Percentiles rank a stretch among this genome's conserved stretches.
Evolutionary conservation across 2,888 invertebrate genomes (phyloP).

Genomic region (Rhorus exstirpatorius): DNA sequence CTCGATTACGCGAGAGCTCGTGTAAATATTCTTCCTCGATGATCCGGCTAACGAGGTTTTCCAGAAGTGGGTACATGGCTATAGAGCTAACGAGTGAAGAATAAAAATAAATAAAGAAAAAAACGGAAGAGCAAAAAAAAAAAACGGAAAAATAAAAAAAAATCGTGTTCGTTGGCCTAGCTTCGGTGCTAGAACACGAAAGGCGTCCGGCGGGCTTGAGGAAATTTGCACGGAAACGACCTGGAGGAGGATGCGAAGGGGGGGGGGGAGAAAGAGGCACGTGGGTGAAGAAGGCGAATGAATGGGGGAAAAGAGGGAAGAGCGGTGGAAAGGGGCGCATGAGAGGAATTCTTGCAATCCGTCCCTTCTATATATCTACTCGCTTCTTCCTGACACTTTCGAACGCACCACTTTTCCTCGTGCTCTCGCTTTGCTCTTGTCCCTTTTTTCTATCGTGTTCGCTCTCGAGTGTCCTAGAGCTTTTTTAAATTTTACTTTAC

Average conservation of each 20-base stretch:
- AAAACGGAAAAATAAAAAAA: background rate
- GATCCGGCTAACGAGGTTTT: slow-evolving; percentile 67
- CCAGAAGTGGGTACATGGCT: slow-evolving; percentile 45
- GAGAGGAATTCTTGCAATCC: slow-evolving; percentile 41
- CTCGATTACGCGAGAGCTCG: slow-evolving; percentile 59
- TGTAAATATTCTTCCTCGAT: slow-evolving; percentile 69
- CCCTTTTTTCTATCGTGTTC: slow-evolving; percentile 52
- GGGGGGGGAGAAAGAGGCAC: slow-evolving; percentile 59
- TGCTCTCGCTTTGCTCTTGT: slow-evolving; percentile 38
- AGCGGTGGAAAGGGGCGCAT: slow-evolving; percentile 2
- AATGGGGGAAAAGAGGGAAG: slow-evolving; percentile 53
- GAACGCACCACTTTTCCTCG: slow-evolving; percentile 55
- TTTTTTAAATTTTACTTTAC: slow-evolving; percentile 48
- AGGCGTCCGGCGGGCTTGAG: slow-evolving; percentile 34
- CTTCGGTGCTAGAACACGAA: slow-evolving; percentile 28
- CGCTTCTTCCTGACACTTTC: slow-evolving; percentile 47
- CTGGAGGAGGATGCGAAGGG: slow-evolving; percentile 56
- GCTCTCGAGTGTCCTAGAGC: slow-evolving; percentile 46
- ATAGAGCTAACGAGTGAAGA: slow-evolving; percentile 14
- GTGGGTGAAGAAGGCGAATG: slow-evolving; percentile 55
- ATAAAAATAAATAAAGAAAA: slow-evolving; percentile 10
- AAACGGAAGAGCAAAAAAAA: slow-evolving; percentile 5
- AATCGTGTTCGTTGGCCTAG: slow-evolving; percentile 40
- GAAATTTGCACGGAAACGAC: slow-evolving; percentile 74
- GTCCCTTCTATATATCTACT: slow-evolving; percentile 2